Percentiles rank a stretch among this genome's conserved stretches.
phyloP scores from a whole-genome alignment of 1,140 invertebrate genomes.

The Drosophila sulfurigaster region DNA sequence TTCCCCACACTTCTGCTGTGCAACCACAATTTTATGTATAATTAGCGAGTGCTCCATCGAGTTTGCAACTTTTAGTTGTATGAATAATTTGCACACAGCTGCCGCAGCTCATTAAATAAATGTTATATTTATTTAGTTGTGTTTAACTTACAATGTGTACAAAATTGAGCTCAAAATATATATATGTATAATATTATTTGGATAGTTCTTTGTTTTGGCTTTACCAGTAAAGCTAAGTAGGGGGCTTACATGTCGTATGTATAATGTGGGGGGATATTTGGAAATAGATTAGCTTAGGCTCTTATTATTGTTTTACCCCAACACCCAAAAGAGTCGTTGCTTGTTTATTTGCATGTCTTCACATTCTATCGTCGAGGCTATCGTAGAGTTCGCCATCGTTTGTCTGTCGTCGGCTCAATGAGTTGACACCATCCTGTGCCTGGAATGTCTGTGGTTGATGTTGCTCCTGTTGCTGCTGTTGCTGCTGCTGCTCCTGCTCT shows the following conservation, averaged over 20 bases:
- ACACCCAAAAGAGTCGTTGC: constrained; percentile 53
- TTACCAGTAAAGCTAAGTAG: constrained; percentile 63
- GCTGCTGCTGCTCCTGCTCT: constrained; percentile 26
- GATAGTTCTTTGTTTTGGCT: constrained; percentile 70
- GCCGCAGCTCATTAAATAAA: constrained; percentile 63
- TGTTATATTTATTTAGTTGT: constrained; percentile 62
- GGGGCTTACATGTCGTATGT: constrained; percentile 26
- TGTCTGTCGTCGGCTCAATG: constrained; percentile 26
- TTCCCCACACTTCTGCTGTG: neutral
- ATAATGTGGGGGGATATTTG: neutral
- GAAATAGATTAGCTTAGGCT: constrained; percentile 25
- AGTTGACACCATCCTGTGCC: neutral
- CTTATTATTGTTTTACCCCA: constrained; percentile 41
- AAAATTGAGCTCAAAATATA: constrained; percentile 31
- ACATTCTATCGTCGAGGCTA: constrained; percentile 78
- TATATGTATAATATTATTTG: constrained; percentile 55
- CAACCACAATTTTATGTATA: constrained; percentile 12
- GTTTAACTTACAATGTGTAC: constrained; percentile 46
- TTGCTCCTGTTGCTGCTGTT: constrained; percentile 12
- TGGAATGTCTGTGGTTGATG: constrained; percentile 8
- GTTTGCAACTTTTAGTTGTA: constrained; percentile 9
- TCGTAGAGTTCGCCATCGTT: constrained; percentile 73
- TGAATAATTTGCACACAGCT: constrained; percentile 35
- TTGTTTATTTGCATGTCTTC: constrained; percentile 24
- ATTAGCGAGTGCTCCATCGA: constrained; percentile 7